A percentile compares a stretch with the other conserved stretches of the same genome.
Conservation (phyloP, 2,113 vertebrate genomes). For the Rhombomys opimus region DNA sequence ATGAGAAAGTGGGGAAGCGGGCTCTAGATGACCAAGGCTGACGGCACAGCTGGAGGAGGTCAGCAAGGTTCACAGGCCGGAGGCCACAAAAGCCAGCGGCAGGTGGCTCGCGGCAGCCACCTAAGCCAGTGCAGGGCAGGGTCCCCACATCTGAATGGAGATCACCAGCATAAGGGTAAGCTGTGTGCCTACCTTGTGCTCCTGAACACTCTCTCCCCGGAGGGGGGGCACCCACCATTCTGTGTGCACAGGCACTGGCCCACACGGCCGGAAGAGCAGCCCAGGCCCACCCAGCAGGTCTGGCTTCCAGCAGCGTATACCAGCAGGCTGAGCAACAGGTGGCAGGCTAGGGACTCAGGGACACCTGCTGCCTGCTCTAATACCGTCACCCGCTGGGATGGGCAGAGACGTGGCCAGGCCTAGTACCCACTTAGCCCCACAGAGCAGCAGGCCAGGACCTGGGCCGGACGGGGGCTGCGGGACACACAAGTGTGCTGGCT, state of each 20-base stretch:
- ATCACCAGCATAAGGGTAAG: slow-evolving; percentile 44
- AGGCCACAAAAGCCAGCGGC: not conserved
- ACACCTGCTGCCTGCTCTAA: fast-evolving
- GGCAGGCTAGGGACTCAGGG: not conserved
- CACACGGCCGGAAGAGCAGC: slow-evolving; percentile 60
- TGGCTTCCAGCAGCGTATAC: slow-evolving; percentile 60
- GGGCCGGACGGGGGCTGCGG: fast-evolving
- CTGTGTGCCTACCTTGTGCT: slow-evolving; percentile 43
- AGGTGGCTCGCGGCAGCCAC: not conserved
- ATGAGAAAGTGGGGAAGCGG: too few relatives aligned
- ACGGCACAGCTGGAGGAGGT: slow-evolving; percentile 61
- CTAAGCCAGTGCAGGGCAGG: slow-evolving; percentile 59
- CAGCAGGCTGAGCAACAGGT: slow-evolving; percentile 57
- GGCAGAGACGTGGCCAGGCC: not conserved
- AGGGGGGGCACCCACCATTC: not conserved
- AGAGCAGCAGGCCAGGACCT: not conserved
- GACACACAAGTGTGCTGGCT: slow-evolving; percentile 25
- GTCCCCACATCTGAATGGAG: slow-evolving; percentile 66
- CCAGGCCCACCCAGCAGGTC: slow-evolving; percentile 66
- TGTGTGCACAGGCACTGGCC: slow-evolving; percentile 46
- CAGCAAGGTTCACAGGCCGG: slow-evolving; percentile 58
- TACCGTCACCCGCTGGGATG: not conserved
- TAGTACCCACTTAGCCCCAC: slow-evolving; percentile 55
- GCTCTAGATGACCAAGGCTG: not conserved
- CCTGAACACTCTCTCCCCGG: not conserved